Conservation (phyloP, 2,888 invertebrate species). For the Mechanitis mazaeus region DNA sequence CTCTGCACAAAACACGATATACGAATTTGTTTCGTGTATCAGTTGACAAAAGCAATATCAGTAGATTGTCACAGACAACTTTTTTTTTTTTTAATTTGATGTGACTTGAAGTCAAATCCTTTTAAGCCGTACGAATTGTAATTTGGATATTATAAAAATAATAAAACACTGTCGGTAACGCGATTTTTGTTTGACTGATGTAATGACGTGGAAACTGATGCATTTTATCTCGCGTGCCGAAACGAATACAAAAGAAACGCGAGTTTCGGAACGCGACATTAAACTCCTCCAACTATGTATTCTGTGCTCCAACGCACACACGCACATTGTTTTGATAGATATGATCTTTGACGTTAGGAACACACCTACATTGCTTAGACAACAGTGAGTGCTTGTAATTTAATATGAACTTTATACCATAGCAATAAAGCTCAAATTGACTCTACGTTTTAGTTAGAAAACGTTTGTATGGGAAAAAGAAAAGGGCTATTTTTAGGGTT, state of each 20-base stretch:
- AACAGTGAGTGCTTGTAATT: constrained; percentile 30
- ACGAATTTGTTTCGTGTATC: no score
- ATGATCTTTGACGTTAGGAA: constrained; percentile 25
- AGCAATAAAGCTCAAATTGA: constrained; percentile 22
- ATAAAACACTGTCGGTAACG: no score
- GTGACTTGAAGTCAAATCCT: background rate
- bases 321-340: constrained; percentile 28
- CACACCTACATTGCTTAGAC: constrained; percentile 30
- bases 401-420: constrained; percentile 28
- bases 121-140: background rate
- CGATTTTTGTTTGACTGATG: constrained; percentile 8
- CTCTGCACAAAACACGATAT: constrained; percentile 6
- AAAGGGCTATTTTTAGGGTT: constrained; percentile 17
- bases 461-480: constrained; percentile 8
- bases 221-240: constrained; percentile 15
- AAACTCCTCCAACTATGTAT: constrained; percentile 15
- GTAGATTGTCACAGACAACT: constrained; percentile 12
- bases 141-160: no score
- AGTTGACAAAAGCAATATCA: background rate
- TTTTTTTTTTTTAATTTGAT: constrained; percentile 4
- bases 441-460: background rate
- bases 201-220: constrained; percentile 19
- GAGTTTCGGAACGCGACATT: constrained; percentile 19
- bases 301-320: constrained; percentile 28
- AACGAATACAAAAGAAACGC: constrained; percentile 20